Conservation (phyloP, 2,888 invertebrate species). For the Phortica okadai region DNA sequence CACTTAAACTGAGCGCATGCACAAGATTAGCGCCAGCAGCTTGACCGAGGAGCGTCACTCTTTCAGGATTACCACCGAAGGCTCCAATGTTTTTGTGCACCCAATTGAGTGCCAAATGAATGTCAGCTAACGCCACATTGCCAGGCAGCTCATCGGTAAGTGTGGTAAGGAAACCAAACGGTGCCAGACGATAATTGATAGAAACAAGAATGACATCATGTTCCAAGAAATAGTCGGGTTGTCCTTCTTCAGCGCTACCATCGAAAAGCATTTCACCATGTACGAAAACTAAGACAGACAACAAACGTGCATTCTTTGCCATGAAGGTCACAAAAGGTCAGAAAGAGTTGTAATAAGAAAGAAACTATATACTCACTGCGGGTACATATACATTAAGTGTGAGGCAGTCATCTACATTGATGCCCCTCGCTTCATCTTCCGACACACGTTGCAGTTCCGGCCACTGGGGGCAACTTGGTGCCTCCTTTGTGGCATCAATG, state of each 20-base stretch:
- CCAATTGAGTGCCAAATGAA: slow-evolving; percentile 78
- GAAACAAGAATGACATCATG: slow-evolving; percentile 77
- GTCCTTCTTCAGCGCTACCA: slow-evolving; percentile 74
- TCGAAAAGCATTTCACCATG: slow-evolving; percentile 77
- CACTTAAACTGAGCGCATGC: slow-evolving; percentile 76
- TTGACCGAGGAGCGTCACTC: slow-evolving; percentile 78
- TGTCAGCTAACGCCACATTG: slow-evolving; percentile 79
- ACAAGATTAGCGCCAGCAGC: slow-evolving; percentile 78
- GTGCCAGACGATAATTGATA: slow-evolving; percentile 78
- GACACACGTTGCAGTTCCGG: slow-evolving; percentile 63
- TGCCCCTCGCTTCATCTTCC: slow-evolving; percentile 58
- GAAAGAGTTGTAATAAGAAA: not conserved
- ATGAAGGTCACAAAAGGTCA: not conserved
- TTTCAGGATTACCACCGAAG: slow-evolving; percentile 78
- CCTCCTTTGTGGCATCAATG: slow-evolving; percentile 65
- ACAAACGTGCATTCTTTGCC: slow-evolving; percentile 50
- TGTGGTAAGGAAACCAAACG: slow-evolving; percentile 78
- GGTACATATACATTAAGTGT: slow-evolving; percentile 71
- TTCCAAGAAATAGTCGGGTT: slow-evolving; percentile 76
- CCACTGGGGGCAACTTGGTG: slow-evolving; percentile 70
- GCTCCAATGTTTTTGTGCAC: slow-evolving; percentile 76
- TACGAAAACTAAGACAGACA: slow-evolving; percentile 76
- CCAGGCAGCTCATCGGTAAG: slow-evolving; percentile 78
- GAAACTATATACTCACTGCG: slow-evolving; percentile 49
- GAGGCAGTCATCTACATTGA: slow-evolving; percentile 73